Conservation (phyloP, 2,113 vertebrate genomes). For the Gambusia holbrooki region DNA sequence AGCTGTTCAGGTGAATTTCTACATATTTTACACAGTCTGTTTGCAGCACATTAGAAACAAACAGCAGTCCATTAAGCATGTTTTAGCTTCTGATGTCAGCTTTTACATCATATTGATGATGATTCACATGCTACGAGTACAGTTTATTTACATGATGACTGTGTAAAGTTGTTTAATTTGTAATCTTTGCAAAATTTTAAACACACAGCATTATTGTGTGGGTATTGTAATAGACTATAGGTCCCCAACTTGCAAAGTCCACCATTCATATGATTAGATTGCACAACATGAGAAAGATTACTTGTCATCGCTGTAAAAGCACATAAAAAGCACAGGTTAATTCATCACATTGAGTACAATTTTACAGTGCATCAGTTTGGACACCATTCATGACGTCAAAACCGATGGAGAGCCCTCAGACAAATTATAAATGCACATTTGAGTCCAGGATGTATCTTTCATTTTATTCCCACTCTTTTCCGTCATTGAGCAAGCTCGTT, state of each 20-base stretch:
- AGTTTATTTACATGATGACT: slow-evolving; percentile 35
- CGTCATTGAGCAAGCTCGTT: background rate
- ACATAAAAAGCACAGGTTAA: slow-evolving; percentile 36
- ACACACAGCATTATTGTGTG: slow-evolving; percentile 38
- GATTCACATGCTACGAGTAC: slow-evolving; percentile 53
- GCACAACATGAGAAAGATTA: slow-evolving; percentile 18
- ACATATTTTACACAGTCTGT: slow-evolving; percentile 19
- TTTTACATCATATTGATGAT: slow-evolving; percentile 37
- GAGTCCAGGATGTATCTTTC: slow-evolving; percentile 66
- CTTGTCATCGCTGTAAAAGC: slow-evolving; percentile 35
- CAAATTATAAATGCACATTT: slow-evolving; percentile 76
- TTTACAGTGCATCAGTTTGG: slow-evolving; percentile 59
- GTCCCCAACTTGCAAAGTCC: slow-evolving; percentile 18
- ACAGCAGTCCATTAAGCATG: slow-evolving; percentile 48
- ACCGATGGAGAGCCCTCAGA: slow-evolving; percentile 77
- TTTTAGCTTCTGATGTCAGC: slow-evolving; percentile 30
- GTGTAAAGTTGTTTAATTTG: slow-evolving; percentile 22
- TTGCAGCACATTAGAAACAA: slow-evolving; percentile 57
- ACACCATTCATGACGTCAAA: slow-evolving; percentile 61
- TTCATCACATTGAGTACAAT: slow-evolving; percentile 30
- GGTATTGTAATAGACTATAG: slow-evolving; percentile 18
- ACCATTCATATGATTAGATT: slow-evolving; percentile 24
- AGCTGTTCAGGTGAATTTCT: background rate
- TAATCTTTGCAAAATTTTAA: slow-evolving; percentile 37
- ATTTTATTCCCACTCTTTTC: background rate